These are phyloP conservation scores for Empis livida DNA, from an alignment of 2,888 invertebrate genomes.

Conservation along the genomic window DNA sequence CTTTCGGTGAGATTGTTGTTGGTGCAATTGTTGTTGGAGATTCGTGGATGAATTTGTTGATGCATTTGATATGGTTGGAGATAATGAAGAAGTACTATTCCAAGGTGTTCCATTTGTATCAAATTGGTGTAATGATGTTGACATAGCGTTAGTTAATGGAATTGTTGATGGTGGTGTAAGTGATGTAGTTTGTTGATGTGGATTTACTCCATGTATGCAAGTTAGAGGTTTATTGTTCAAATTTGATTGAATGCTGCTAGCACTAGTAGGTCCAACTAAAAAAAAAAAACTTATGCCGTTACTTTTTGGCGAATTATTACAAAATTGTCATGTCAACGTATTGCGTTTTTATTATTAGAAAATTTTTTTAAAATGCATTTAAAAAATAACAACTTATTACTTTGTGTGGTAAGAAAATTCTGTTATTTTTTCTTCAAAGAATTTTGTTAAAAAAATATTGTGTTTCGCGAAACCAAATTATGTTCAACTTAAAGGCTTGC, in stretches of 20 bases:
- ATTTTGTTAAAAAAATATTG: too few species aligned
- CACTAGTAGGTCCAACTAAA: constrained; percentile 12
- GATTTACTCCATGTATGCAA: constrained; percentile 8
- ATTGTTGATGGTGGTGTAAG: constrained; percentile 15
- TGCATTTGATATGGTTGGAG: constrained; percentile 19
- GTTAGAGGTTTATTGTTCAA: constrained; percentile 9
- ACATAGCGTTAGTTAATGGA: constrained; percentile 22
- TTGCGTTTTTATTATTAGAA: too few species aligned
- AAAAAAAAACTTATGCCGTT: too few species aligned
- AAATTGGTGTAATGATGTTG: constrained; percentile 35
- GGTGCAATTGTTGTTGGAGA: constrained; percentile 20
- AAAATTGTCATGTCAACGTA: too few species aligned
- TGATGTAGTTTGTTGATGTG: constrained; percentile 11
- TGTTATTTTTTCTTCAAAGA: too few species aligned
- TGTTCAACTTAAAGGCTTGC: too few species aligned
- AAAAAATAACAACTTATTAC: too few species aligned
- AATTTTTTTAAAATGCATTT: too few species aligned
- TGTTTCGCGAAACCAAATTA: too few species aligned
- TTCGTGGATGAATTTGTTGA: constrained; percentile 16
- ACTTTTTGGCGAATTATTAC: too few species aligned
- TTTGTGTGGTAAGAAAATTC: too few species aligned
- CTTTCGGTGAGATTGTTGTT: constrained; percentile 24
- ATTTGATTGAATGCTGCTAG: constrained; percentile 2
- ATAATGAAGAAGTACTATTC: constrained; percentile 20
- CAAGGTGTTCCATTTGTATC: constrained; percentile 24